Conservation (phyloP, 2,797 vertebrate species). For the Megaceryle alcyon region DNA sequence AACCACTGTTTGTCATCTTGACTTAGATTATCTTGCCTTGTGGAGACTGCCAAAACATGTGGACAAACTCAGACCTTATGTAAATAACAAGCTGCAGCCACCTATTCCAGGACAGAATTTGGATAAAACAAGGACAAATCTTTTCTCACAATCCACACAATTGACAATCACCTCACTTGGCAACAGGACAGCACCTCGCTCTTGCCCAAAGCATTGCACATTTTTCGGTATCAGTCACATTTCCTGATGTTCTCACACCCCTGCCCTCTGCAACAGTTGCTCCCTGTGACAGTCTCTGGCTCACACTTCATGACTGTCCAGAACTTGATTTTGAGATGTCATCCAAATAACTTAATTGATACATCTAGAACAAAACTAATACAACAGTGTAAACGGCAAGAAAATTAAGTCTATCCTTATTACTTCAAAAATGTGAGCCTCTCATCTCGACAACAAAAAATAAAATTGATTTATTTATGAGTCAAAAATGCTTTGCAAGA, state of each 20-base stretch:
- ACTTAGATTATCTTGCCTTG: neutral
- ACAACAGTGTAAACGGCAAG: neutral
- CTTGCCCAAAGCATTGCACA: neutral
- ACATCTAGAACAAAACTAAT: neutral
- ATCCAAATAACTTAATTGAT: neutral
- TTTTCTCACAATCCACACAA: neutral
- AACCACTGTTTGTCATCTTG: neutral
- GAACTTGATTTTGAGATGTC: neutral
- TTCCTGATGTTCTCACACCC: neutral
- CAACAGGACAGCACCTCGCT: neutral
- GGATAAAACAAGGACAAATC: neutral
- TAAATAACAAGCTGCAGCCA: neutral
- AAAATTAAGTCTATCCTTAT: neutral
- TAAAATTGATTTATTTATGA: neutral
- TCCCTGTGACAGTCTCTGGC: neutral
- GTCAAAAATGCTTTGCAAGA: neutral
- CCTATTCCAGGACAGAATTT: neutral
- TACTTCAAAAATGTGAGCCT: neutral
- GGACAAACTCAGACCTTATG: neutral
- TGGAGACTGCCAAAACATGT: neutral
- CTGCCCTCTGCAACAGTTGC: neutral
- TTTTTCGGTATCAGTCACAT: fast-evolving
- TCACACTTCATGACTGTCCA: neutral
- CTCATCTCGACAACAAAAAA: neutral
- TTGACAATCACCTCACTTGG: neutral